A percentile compares a stretch with the other conserved stretches of the same genome.
Conservation (phyloP, 2,113 vertebrate species). For the Gallinago jamesoni region DNA sequence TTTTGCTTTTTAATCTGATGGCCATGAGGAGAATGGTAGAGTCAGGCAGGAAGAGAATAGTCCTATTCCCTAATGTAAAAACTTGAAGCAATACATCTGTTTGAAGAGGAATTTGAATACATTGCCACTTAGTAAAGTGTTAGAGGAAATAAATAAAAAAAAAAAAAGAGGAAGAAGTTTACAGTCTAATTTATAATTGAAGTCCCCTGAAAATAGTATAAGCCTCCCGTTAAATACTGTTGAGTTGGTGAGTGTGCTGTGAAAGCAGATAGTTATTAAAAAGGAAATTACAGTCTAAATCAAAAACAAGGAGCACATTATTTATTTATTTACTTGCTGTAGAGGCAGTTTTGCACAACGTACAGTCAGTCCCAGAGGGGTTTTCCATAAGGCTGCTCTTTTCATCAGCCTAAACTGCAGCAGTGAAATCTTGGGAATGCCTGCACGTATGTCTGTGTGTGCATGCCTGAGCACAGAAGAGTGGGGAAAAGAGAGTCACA, state of each 20-base stretch:
- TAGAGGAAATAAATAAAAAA: neutral
- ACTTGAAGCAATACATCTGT: neutral
- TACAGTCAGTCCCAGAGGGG: neutral
- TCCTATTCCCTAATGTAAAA: neutral
- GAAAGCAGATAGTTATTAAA: slow-evolving; percentile 4
- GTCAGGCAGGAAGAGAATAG: neutral
- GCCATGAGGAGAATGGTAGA: neutral
- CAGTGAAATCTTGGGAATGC: neutral
- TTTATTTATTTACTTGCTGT: slow-evolving; percentile 23
- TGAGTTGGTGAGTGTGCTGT: neutral
- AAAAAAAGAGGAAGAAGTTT: neutral
- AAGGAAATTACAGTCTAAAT: slow-evolving; percentile 9
- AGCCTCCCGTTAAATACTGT: neutral
- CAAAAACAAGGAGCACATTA: neutral
- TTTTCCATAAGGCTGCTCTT: neutral
- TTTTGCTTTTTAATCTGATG: neutral
- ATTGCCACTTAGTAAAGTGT: neutral
- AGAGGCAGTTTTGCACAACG: neutral
- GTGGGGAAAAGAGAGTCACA: neutral
- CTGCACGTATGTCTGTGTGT: neutral
- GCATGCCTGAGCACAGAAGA: neutral
- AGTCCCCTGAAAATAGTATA: neutral
- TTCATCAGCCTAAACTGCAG: neutral
- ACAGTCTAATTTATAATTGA: neutral
- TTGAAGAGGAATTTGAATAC: neutral